Conservation (phyloP, 2,113 vertebrate species). For the Panthera uncia region DNA sequence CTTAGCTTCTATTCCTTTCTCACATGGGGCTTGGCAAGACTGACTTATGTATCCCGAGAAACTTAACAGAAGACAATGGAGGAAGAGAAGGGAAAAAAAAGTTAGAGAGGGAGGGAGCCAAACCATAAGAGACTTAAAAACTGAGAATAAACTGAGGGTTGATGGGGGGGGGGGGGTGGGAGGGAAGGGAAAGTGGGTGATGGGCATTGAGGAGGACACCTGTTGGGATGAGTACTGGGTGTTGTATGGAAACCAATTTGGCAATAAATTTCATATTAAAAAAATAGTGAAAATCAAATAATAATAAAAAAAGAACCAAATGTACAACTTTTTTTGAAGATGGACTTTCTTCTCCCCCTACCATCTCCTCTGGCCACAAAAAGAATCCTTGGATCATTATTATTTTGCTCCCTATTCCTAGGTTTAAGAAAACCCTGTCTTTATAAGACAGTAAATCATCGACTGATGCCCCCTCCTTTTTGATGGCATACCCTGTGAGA, state of each 20-base stretch:
- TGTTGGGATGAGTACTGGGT: too few species aligned
- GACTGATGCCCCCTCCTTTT: not conserved
- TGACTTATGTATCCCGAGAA: not conserved
- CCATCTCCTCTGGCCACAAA: not conserved
- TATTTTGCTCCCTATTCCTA: not conserved
- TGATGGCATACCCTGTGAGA: not conserved
- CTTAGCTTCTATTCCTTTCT: not conserved
- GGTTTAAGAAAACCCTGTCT: not conserved
- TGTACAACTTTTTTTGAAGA: not conserved
- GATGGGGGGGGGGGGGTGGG: too few species aligned
- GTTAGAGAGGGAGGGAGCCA: too few species aligned
- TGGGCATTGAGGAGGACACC: too few species aligned
- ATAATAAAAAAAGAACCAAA: not conserved
- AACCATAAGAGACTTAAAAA: too few species aligned
- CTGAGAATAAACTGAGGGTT: too few species aligned
- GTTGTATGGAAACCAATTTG: too few species aligned
- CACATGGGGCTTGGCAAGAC: not conserved
- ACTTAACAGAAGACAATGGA: too few species aligned
- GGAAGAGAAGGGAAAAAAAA: too few species aligned
- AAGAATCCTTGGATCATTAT: not conserved
- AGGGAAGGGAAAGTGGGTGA: too few species aligned
- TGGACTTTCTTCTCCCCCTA: not conserved
- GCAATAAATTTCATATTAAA: too few species aligned
- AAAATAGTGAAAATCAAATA: too few species aligned
- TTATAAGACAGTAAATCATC: not conserved